These are phyloP conservation scores for Pseudachorutes palmiensis DNA, from an alignment of 1,140 invertebrate genomes.

Conservation along the genomic window DNA sequence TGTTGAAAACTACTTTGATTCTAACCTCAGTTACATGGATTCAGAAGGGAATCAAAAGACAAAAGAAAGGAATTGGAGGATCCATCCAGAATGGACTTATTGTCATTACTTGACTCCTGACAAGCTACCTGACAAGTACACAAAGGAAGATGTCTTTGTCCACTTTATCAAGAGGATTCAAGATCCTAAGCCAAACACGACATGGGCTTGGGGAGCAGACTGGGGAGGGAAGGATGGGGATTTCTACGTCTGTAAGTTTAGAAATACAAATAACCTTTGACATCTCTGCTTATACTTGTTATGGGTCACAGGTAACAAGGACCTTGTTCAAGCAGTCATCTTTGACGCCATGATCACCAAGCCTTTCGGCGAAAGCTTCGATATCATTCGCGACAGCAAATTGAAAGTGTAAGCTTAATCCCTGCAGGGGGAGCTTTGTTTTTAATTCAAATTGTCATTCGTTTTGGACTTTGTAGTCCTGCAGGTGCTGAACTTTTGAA, in stretches of 20 bases:
- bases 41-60: background rate
- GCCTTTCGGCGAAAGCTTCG: constrained; percentile 42
- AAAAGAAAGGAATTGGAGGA: constrained; percentile 61
- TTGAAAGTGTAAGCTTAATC: background rate
- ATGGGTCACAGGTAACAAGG: constrained; percentile 62
- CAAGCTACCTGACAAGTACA: background rate
- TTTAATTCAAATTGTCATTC: background rate
- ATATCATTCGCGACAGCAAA: background rate
- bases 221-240: background rate
- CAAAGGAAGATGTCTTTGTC: background rate
- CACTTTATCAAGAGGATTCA: constrained; percentile 67
- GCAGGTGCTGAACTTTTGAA: background rate
- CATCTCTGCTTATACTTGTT: background rate
- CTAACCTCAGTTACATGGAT: background rate
- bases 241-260: background rate
- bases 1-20: constrained; percentile 6
- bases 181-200: constrained; percentile 45
- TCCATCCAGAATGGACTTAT: constrained; percentile 87
- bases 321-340: constrained; percentile 67
- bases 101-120: constrained; percentile 70
- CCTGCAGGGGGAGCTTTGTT: background rate
- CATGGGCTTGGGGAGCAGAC: constrained; percentile 77
- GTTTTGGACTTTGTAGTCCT: background rate
- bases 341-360: constrained; percentile 74
- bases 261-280: background rate